Evolutionary conservation across 2,797 vertebrate genomes (phyloP).

Genomic region (Acanthiza pusilla): DNA sequence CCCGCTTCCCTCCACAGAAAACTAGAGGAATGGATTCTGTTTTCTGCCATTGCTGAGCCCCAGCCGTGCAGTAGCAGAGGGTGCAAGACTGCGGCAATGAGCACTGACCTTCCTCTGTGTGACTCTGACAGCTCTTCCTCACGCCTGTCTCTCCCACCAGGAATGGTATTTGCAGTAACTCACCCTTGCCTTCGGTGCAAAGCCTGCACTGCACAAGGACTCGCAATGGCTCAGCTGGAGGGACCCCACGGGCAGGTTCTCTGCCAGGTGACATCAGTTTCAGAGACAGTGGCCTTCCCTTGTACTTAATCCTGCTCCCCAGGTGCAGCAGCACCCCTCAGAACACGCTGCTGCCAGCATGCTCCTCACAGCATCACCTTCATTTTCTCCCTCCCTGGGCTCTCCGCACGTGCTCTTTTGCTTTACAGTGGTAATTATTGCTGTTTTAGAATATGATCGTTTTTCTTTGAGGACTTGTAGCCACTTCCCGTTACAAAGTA

Average conservation of each 20-base stretch:
- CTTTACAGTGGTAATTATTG: slow-evolving; percentile 70
- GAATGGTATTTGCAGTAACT: not conserved
- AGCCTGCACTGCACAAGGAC: not conserved
- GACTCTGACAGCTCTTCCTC: not conserved
- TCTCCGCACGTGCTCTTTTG: not conserved
- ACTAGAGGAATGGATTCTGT: rapidly evolving
- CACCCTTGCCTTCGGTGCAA: not conserved
- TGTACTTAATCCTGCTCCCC: not conserved
- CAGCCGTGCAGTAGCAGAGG: not conserved
- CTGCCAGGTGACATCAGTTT: not conserved
- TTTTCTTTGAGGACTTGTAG: slow-evolving; percentile 35
- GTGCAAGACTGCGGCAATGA: rapidly evolving
- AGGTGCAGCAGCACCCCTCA: not conserved
- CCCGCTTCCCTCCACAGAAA: not conserved
- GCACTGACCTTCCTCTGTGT: not conserved
- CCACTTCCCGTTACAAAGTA: slow-evolving; percentile 40
- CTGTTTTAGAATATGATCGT: slow-evolving; percentile 54
- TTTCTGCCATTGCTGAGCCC: not conserved
- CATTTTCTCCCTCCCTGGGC: not conserved
- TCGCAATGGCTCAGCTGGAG: not conserved
- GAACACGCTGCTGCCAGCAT: not conserved
- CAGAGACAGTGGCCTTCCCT: not conserved
- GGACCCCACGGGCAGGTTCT: not conserved
- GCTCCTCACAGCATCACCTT: not conserved
- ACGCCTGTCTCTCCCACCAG: not conserved